Percentiles rank a stretch among this genome's conserved stretches.
These are phyloP conservation scores for Myopa tessellatipennis DNA, from an alignment of 2,888 invertebrate genomes.

Conservation along the genomic window DNA sequence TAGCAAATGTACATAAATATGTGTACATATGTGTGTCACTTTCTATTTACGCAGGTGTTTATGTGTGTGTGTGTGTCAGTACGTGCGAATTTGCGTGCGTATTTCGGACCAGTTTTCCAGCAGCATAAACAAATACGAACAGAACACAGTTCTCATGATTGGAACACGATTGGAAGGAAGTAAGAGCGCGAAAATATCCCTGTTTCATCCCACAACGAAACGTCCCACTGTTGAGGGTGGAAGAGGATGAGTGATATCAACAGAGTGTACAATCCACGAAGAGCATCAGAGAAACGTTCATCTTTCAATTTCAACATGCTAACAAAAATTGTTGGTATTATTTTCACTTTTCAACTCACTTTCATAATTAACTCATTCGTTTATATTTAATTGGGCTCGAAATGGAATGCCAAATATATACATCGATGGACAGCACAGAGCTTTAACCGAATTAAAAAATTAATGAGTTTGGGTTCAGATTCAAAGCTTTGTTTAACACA, in stretches of 20 bases:
- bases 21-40: too few relatives aligned
- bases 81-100: slow-evolving; percentile 10
- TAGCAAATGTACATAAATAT: neutral
- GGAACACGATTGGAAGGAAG: neutral
- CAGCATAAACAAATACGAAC: slow-evolving; percentile 46
- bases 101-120: slow-evolving; percentile 41
- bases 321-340: too few relatives aligned
- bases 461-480: neutral
- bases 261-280: slow-evolving; percentile 52
- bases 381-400: too few relatives aligned
- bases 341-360: too few relatives aligned
- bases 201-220: neutral
- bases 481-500: neutral
- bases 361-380: too few relatives aligned
- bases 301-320: neutral
- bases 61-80: slow-evolving; percentile 14
- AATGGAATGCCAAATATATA: too few relatives aligned
- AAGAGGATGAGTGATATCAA: slow-evolving; percentile 61
- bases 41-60: slow-evolving; percentile 3
- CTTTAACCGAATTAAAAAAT: neutral
- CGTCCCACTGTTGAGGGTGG: neutral
- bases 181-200: slow-evolving; percentile 9
- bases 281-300: neutral
- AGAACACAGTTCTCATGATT: neutral
- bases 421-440: too few relatives aligned